Conservation (phyloP, 2,888 invertebrate species). For the Apodemia zela region DNA sequence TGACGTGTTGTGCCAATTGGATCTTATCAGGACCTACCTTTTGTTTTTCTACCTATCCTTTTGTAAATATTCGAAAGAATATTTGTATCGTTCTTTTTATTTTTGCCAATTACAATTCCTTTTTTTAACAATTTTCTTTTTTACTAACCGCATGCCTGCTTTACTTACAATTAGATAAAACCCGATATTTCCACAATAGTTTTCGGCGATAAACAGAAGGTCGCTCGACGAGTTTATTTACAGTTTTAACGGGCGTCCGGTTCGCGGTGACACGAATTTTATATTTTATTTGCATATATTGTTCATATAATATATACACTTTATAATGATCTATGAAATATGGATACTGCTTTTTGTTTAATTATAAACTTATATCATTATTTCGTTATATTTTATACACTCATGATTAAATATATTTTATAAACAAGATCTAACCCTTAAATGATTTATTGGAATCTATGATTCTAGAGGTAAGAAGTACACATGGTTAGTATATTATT, state of each 20-base stretch:
- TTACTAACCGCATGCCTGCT: slow-evolving; percentile 58
- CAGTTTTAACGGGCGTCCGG: slow-evolving; percentile 70
- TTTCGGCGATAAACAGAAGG: slow-evolving; percentile 68
- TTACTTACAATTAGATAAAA: slow-evolving; percentile 22
- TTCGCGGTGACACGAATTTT: slow-evolving; percentile 37
- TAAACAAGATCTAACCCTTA: neutral
- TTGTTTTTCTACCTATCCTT: slow-evolving; percentile 44
- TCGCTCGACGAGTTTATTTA: slow-evolving; percentile 72
- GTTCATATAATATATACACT: slow-evolving; percentile 21
- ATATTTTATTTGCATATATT: slow-evolving; percentile 29
- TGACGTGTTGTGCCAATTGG: slow-evolving; percentile 66
- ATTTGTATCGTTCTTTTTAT: slow-evolving; percentile 57
- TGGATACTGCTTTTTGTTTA: neutral
- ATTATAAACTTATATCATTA: neutral
- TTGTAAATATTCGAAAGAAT: slow-evolving; percentile 65
- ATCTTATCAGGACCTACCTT: slow-evolving; percentile 53
- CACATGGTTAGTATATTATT: neutral
- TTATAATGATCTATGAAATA: slow-evolving; percentile 7
- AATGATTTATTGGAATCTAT: neutral
- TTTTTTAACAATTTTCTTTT: slow-evolving; percentile 48
- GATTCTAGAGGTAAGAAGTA: neutral
- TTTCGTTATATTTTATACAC: neutral
- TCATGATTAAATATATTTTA: neutral
- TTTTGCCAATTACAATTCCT: slow-evolving; percentile 76
- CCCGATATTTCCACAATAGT: slow-evolving; percentile 46